Conservation (phyloP, 2,113 vertebrate genomes). For the Myiopsitta monachus region DNA sequence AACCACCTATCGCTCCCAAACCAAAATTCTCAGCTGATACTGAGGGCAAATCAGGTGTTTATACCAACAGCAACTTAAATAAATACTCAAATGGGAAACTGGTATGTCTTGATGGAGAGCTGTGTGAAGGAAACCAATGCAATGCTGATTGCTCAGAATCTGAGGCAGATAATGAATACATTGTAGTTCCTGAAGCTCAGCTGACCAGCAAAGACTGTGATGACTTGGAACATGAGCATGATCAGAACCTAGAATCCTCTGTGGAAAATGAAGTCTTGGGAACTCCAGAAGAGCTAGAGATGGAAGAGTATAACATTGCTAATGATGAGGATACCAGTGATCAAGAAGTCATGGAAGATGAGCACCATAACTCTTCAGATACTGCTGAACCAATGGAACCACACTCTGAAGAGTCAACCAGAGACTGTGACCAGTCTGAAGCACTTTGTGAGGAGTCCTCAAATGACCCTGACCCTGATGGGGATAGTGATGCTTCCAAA, state of each 20-base stretch:
- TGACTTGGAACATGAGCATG: slow-evolving; percentile 35
- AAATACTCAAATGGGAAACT: slow-evolving; percentile 82
- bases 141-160: slow-evolving; percentile 44
- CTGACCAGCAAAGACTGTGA: slow-evolving; percentile 47
- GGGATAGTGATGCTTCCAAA: neutral
- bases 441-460: slow-evolving; percentile 28
- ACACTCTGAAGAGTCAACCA: slow-evolving; percentile 59
- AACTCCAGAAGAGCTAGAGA: neutral
- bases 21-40: slow-evolving; percentile 77
- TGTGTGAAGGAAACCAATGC: slow-evolving; percentile 51
- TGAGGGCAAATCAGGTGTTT: slow-evolving; percentile 71
- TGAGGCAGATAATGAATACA: slow-evolving; percentile 63
- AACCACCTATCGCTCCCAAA: slow-evolving; percentile 90
- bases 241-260: slow-evolving; percentile 7
- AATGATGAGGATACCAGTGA: neutral
- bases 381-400: slow-evolving; percentile 54
- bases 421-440: slow-evolving; percentile 49
- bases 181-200: slow-evolving; percentile 46
- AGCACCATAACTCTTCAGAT: slow-evolving; percentile 1
- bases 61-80: slow-evolving; percentile 71
- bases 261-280: slow-evolving; percentile 8
- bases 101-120: slow-evolving; percentile 69
- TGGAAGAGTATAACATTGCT: slow-evolving; percentile 19
- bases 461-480: neutral
- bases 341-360: neutral